These are phyloP conservation scores for Cercopithecus petaurista DNA, from an alignment of 2,797 vertebrate species.

Conservation along the genomic window DNA sequence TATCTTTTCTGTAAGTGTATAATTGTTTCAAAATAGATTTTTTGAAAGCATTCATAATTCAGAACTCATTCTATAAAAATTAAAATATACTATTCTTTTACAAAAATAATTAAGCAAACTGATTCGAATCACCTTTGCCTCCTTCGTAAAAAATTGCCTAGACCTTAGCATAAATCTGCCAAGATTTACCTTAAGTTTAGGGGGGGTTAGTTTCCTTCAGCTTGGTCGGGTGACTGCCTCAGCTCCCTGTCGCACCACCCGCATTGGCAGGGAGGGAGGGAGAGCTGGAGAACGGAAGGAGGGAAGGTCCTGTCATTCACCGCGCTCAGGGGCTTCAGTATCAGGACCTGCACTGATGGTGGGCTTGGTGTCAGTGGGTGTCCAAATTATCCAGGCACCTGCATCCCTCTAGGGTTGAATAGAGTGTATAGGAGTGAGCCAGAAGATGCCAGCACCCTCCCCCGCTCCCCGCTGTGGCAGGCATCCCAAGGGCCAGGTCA, in stretches of 20 bases:
- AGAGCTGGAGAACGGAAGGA: rapidly evolving
- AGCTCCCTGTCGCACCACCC: neutral
- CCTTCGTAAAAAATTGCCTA: neutral
- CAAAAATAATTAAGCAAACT: neutral
- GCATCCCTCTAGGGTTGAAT: too few relatives aligned
- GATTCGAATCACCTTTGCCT: neutral
- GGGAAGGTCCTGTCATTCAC: neutral
- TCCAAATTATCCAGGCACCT: neutral
- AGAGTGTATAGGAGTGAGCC: neutral
- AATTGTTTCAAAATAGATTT: neutral
- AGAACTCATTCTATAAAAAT: neutral
- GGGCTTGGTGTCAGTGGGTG: rapidly evolving
- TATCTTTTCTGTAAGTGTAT: neutral
- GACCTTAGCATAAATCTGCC: neutral
- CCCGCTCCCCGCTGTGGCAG: neutral
- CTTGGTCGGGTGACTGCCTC: neutral
- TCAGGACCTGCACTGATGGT: rapidly evolving
- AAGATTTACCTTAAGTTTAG: neutral
- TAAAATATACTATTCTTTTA: neutral
- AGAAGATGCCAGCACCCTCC: too few relatives aligned
- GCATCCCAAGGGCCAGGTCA: neutral
- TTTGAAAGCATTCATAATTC: neutral
- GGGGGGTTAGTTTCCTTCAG: neutral
- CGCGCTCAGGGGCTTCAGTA: rapidly evolving
- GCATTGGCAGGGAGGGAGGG: too few relatives aligned